These are phyloP conservation scores for Samia ricini DNA, from an alignment of 1,140 invertebrate genomes.

Conservation along the genomic window DNA sequence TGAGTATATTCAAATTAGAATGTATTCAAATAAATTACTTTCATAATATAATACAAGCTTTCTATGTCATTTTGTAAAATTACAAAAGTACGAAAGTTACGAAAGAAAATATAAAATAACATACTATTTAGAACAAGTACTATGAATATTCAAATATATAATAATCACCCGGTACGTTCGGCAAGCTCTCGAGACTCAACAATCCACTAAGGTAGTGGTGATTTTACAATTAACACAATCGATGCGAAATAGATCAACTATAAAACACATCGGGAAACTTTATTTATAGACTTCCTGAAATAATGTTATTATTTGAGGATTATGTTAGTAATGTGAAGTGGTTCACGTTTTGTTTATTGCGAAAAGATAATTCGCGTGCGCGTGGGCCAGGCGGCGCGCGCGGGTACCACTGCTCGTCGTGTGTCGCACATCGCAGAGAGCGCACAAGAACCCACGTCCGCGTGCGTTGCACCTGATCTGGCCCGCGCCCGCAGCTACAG, in stretches of 20 bases:
- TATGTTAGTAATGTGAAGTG: conserved; percentile 39
- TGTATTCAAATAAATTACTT: too few relatives aligned
- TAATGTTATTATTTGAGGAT: conserved; percentile 42
- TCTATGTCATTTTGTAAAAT: too few relatives aligned
- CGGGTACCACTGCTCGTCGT: conserved; percentile 51
- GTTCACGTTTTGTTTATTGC: conserved; percentile 24
- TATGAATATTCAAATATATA: conserved; percentile 14
- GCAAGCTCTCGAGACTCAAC: conserved; percentile 30
- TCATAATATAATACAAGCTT: too few relatives aligned
- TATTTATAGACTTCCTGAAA: conserved; percentile 48
- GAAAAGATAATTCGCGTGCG: conserved; percentile 58
- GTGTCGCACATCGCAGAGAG: conserved; percentile 22
- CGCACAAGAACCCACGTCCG: conserved; percentile 14
- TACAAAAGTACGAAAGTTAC: neutral
- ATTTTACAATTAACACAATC: conserved; percentile 32
- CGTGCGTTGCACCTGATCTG: conserved; percentile 63
- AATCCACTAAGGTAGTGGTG: conserved; percentile 26
- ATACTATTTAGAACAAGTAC: neutral
- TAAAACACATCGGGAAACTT: conserved; percentile 23
- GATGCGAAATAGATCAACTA: conserved; percentile 24
- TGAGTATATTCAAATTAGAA: too few relatives aligned
- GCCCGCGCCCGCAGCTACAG: conserved; percentile 30
- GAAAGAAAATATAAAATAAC: neutral
- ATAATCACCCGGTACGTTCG: conserved; percentile 28
- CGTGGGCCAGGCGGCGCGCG: conserved; percentile 63